Base-by-base conservation (phyloP, 2,113 vertebrate genomes). In the Rhabdomys dilectus region DNA sequence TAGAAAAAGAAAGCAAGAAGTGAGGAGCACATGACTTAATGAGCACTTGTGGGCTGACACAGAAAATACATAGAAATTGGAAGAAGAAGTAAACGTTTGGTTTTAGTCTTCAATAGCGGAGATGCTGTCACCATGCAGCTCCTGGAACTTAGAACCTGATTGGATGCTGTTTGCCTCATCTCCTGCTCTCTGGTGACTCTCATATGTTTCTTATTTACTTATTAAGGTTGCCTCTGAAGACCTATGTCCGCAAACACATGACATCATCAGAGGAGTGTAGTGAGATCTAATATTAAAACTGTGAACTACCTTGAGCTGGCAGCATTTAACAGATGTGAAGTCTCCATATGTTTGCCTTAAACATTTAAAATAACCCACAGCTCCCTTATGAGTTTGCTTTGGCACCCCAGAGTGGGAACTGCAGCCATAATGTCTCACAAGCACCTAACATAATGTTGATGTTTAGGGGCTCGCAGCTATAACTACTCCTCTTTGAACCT, bases 151-250 rank as follows among this genome's bases (percentile, higher is more conserved):
- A 42, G 78, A 80, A 6, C 73, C 88, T 91, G 56, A 91, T 70
- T 88, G 92, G 80, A 24, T 1, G 8, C 45, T n/a, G 16, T 5
- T 90, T 66, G 62, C 56, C 12, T 91, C 77, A 91, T 75, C 89
- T 76, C 60, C 29, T 78, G 66, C 42, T 93, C 73, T 11, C 19
- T 58, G 42, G 56, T 75, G 77, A 89, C 94, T 97, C 96, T 89
- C 91, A 89, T 94, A 60, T 70, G 66, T 85, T 90, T 90, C 85
- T 94, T 94, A 60, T 95, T 96, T 96, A 78, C 80, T 94, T 91
- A 88, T 76, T 78, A 58, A 39, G 86, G 80, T 75, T 17, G 10
- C 84, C 86, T 76, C 78, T n/a, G 75, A 90, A 91, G 76, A 88
- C 64, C 87, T 73, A 85, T 81, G 36, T 88, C 93, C 42, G 36